Evolutionary conservation across 2,888 invertebrate species (phyloP).

Genomic region (Ceraclea dissimilis): DNA sequence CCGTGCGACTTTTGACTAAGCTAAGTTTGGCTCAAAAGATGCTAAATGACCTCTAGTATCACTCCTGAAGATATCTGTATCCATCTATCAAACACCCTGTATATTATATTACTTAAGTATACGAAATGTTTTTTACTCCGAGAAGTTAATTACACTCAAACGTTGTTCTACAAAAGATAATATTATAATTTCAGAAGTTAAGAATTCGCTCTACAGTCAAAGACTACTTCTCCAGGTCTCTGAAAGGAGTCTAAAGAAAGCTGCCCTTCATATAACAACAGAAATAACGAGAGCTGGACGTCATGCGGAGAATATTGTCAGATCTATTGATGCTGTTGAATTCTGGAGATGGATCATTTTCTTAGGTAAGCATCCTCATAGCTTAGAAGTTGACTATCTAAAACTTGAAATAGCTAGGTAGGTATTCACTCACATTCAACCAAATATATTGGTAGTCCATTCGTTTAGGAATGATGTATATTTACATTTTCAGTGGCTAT

Average conservation of each 20-base stretch:
- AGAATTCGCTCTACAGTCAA: constrained; percentile 49
- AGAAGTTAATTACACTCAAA: no score
- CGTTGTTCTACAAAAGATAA: no score
- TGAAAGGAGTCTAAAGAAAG: constrained; percentile 50
- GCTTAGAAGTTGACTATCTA: background rate
- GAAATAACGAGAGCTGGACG: constrained; percentile 38
- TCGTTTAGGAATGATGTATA: background rate
- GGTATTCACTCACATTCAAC: no score
- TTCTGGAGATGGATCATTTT: constrained; percentile 57
- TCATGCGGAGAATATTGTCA: constrained; percentile 38
- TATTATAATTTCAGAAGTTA: constrained; percentile 46
- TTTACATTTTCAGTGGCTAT: constrained; percentile 17
- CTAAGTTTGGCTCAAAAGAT: no score
- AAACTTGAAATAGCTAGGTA: no score
- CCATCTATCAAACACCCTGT: no score
- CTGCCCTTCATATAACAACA: constrained; percentile 49
- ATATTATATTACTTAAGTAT: no score
- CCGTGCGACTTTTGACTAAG: no score
- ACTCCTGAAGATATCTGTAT: no score
- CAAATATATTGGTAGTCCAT: no score
- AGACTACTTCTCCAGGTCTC: constrained; percentile 51
- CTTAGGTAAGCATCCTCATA: constrained; percentile 42
- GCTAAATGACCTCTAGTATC: no score
- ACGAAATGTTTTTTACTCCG: no score
- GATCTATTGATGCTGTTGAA: constrained; percentile 50